These are phyloP conservation scores for Hypercompe scribonia DNA, from an alignment of 2,888 invertebrate species.

Conservation along the genomic window DNA sequence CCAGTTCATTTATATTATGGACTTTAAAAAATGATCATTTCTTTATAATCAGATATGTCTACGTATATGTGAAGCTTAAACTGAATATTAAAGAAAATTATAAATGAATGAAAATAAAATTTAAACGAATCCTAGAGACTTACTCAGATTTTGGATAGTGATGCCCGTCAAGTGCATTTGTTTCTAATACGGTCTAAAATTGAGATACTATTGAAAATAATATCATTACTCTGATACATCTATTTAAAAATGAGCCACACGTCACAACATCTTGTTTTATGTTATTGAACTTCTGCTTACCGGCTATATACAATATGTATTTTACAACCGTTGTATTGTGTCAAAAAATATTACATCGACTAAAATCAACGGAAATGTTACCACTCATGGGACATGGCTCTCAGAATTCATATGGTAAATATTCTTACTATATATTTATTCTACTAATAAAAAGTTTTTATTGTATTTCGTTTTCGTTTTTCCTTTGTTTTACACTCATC, in stretches of 20 bases:
- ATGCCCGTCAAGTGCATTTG: too few species aligned
- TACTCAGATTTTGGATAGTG: too few species aligned
- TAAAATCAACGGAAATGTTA: neutral
- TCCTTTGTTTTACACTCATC: neutral
- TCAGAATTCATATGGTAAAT: neutral
- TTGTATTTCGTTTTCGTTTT: neutral
- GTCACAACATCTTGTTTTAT: neutral
- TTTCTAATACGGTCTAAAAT: neutral
- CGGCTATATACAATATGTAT: too few species aligned
- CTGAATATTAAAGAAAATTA: too few species aligned
- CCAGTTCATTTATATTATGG: neutral
- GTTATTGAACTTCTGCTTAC: neutral
- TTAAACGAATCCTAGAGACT: neutral
- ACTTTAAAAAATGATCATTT: too few species aligned
- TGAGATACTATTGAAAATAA: neutral
- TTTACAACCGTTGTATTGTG: neutral
- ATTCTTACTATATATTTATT: neutral
- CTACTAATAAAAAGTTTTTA: neutral
- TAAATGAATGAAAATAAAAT: too few species aligned
- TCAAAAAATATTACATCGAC: neutral
- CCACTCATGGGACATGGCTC: neutral
- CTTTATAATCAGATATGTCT: neutral
- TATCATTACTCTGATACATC: neutral
- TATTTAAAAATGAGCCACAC: neutral
- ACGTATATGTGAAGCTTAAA: too few species aligned